phyloP scores from a whole-genome alignment of 2,113 vertebrate genomes.

The Cervus canadensis region DNA sequence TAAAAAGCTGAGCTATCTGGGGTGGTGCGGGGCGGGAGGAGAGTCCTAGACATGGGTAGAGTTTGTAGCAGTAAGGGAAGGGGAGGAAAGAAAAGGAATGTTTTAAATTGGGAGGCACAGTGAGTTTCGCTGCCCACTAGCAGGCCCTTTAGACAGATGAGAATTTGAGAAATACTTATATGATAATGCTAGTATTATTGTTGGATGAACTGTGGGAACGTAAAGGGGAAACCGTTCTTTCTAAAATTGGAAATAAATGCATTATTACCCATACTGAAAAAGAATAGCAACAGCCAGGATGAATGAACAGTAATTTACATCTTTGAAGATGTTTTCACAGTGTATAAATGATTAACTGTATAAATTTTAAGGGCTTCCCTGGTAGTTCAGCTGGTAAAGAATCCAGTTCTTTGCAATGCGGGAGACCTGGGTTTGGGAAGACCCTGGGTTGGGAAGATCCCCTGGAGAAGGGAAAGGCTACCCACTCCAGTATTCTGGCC shows the following conservation, averaged over 20 bases:
- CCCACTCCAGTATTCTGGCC: background rate
- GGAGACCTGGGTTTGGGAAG: background rate
- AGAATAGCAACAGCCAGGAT: background rate
- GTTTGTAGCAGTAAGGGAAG: background rate
- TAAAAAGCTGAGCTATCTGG: background rate
- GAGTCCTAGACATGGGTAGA: background rate
- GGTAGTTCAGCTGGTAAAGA: background rate
- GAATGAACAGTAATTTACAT: background rate
- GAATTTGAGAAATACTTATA: background rate
- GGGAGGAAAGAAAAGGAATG: background rate
- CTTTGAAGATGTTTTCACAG: background rate
- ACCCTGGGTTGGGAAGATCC: background rate
- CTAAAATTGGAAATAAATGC: background rate
- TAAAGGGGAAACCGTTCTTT: background rate
- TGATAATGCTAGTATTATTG: background rate
- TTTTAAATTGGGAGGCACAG: background rate
- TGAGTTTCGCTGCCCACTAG: background rate
- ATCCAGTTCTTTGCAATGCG: accelerated
- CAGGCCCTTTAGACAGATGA: background rate
- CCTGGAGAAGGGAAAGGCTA: background rate
- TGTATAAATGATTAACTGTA: background rate
- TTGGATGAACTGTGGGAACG: background rate
- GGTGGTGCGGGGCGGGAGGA: background rate
- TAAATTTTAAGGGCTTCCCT: background rate
- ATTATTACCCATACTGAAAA: background rate